Percentiles rank a stretch among this genome's conserved stretches.
These are phyloP conservation scores for Ephydatia muelleri DNA, from an alignment of 37 sponge, comb jelly and placozoan genomes.

Conservation along the genomic window DNA sequence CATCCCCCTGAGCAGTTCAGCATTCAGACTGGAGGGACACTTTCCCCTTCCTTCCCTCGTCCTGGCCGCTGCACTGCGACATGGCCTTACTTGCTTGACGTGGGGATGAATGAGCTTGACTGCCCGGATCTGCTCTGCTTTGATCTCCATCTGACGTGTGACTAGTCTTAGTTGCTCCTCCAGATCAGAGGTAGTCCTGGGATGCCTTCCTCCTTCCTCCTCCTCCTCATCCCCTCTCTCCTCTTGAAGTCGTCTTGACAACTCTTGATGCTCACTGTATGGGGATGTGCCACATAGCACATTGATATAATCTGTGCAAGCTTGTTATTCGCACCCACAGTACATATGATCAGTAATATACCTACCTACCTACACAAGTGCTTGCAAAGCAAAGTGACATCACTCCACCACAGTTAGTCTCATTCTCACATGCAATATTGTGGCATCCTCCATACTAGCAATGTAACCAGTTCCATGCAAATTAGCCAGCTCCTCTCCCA, in stretches of 20 bases:
- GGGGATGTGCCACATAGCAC: not conserved
- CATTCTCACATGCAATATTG: too few species aligned
- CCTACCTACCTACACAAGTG: not conserved
- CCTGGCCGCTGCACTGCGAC: not conserved
- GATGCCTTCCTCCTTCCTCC: not conserved
- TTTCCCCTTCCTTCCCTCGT: not conserved
- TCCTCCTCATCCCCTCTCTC: not conserved
- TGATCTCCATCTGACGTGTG: slow-evolving; percentile 42
- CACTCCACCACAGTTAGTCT: too few species aligned
- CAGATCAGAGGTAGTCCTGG: not conserved
- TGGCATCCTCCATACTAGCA: too few species aligned
- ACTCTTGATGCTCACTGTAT: slow-evolving; percentile 53
- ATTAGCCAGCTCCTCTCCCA: too few species aligned
- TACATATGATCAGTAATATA: too few species aligned
- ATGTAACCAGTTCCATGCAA: too few species aligned
- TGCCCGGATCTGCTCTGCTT: slow-evolving; percentile 53
- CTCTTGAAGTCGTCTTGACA: slow-evolving; percentile 29
- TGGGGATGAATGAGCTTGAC: not conserved
- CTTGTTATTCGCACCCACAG: too few species aligned
- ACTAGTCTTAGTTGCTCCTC: slow-evolving; percentile 42
- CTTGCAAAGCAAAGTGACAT: too few species aligned
- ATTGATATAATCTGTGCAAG: too few species aligned
- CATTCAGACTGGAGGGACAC: not conserved
- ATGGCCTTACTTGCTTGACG: not conserved
- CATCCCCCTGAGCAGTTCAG: slow-evolving; percentile 45